Evolutionary conservation across 1,140 invertebrate species (phyloP).

Genomic region (Battus philenor): DNA sequence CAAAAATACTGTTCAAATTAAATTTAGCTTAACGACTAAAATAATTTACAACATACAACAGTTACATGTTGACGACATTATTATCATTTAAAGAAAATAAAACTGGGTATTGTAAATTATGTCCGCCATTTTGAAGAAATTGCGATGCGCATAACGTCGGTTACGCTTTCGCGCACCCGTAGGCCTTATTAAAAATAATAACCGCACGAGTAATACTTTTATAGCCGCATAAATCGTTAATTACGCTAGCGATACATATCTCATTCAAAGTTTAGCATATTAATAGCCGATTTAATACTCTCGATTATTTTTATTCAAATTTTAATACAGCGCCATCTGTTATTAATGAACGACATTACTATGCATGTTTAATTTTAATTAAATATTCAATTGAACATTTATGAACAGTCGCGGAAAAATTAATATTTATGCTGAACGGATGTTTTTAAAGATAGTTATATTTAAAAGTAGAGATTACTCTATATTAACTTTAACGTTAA

Average conservation of each 20-base stretch:
- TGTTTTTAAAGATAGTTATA: too few relatives aligned
- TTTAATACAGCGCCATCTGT: background rate
- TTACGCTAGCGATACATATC: conserved; percentile 3
- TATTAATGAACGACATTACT: too few relatives aligned
- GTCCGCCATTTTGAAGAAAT: too few relatives aligned
- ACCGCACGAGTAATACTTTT: background rate
- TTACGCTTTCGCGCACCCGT: background rate
- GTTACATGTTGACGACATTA: background rate
- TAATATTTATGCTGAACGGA: too few relatives aligned
- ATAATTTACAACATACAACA: background rate
- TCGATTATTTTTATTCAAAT: background rate
- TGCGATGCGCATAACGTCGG: background rate
- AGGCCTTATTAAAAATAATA: background rate
- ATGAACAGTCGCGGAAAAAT: too few relatives aligned
- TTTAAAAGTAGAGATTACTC: too few relatives aligned
- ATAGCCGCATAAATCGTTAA: background rate
- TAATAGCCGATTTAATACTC: background rate
- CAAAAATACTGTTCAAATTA: too few relatives aligned
- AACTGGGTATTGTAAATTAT: too few relatives aligned
- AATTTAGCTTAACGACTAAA: too few relatives aligned
- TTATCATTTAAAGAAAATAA: background rate
- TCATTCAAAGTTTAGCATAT: background rate
- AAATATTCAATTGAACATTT: too few relatives aligned
- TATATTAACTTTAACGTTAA: too few relatives aligned
- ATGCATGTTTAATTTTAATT: too few relatives aligned